These are phyloP conservation scores for Penaeus chinensis DNA, from an alignment of 1,140 invertebrate species.

Conservation along the genomic window DNA sequence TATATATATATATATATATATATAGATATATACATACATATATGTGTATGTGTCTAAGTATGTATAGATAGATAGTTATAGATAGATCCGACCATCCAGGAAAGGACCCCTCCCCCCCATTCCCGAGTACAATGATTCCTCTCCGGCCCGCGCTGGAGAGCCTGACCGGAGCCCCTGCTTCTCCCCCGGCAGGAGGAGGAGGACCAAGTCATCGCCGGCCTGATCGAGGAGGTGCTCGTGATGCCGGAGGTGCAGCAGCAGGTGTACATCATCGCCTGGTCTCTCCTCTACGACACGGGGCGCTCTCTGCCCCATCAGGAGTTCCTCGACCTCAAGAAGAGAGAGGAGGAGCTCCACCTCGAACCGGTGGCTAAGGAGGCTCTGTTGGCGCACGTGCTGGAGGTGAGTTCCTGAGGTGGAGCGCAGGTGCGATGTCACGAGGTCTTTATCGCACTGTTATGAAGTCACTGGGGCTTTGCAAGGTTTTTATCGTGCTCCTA, in stretches of 20 bases:
- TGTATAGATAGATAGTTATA: no score
- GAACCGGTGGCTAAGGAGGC: constrained; percentile 30
- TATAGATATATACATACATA: no score
- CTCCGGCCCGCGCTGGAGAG: no score
- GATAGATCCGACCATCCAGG: no score
- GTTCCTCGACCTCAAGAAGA: constrained; percentile 40
- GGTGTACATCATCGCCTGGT: constrained; percentile 47
- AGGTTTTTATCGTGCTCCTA: not conserved
- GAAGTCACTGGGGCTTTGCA: not conserved
- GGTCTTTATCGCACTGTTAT: no score
- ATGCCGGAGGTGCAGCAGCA: constrained; percentile 45
- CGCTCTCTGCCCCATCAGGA: constrained; percentile 36
- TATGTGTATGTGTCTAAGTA: no score
- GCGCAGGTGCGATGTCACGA: not conserved
- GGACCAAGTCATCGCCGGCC: not conserved
- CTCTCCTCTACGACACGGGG: constrained; percentile 39
- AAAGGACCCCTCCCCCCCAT: no score
- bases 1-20: no score
- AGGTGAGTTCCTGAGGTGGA: constrained; percentile 15
- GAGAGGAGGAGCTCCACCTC: constrained; percentile 25
- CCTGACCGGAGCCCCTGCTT: not conserved
- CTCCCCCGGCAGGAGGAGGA: not conserved
- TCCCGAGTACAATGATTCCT: no score
- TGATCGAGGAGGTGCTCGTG: constrained; percentile 44
- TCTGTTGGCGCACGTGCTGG: constrained; percentile 29